Percentiles rank a stretch among this genome's conserved stretches.
These are phyloP conservation scores for Thera britannica DNA, from an alignment of 2,888 invertebrate species.

Conservation along the genomic window DNA sequence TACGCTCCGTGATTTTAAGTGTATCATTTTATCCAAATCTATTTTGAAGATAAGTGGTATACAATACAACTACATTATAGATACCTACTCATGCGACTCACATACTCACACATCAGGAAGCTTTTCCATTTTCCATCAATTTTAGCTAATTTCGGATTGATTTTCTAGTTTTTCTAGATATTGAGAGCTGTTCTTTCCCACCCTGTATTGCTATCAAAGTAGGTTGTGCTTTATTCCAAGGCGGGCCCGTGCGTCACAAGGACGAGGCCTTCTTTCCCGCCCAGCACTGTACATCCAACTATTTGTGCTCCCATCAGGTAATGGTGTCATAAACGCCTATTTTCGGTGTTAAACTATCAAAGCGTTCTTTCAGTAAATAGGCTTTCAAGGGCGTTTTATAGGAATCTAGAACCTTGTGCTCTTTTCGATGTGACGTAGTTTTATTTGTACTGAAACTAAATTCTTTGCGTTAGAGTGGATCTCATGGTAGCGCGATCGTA, in stretches of 20 bases:
- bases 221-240: conserved; percentile 52
- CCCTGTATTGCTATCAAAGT: conserved; percentile 7
- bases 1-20: too few relatives aligned
- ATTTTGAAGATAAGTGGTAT: too few relatives aligned
- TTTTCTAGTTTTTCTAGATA: not conserved
- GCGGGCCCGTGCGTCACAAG: conserved; percentile 71
- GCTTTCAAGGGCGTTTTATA: conserved; percentile 5
- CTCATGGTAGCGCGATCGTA: too few relatives aligned
- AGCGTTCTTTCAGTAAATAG: conserved; percentile 6
- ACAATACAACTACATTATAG: too few relatives aligned
- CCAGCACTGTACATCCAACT: conserved; percentile 42
- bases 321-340: conserved; percentile 51
- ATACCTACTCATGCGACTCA: too few relatives aligned
- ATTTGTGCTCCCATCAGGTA: conserved; percentile 59
- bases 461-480: too few relatives aligned
- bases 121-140: too few relatives aligned
- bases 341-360: conserved; percentile 19
- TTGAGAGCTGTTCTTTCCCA: not conserved
- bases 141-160: too few relatives aligned
- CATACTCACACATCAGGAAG: too few relatives aligned
- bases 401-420: conserved; percentile 6
- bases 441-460: not conserved
- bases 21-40: too few relatives aligned
- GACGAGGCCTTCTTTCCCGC: conserved; percentile 52
- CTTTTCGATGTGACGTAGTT: not conserved